Percentiles rank a stretch among this genome's conserved stretches.
Evolutionary conservation across 2,888 invertebrate genomes (phyloP).

Genomic region (Limenitis camilla): DNA sequence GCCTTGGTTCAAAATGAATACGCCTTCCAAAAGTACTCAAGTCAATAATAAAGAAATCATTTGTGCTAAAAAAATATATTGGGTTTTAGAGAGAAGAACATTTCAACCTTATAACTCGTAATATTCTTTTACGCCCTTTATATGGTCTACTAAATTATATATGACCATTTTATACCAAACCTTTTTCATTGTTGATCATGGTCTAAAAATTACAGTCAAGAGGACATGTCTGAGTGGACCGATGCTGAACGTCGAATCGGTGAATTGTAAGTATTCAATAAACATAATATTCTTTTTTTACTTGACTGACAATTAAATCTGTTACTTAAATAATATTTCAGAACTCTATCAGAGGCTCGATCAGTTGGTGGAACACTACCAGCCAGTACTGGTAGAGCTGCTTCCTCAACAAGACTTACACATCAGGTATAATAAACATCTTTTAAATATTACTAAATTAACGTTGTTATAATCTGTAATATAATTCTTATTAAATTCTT

Average conservation of each 20-base stretch:
- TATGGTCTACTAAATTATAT: too few relatives aligned
- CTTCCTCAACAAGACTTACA: constrained; percentile 62
- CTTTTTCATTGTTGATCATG: neutral
- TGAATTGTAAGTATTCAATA: constrained; percentile 36
- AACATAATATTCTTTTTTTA: neutral
- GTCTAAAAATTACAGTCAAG: constrained; percentile 52
- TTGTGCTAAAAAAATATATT: too few relatives aligned
- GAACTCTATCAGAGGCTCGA: constrained; percentile 65
- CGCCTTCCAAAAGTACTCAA: too few relatives aligned
- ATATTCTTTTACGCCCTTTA: too few relatives aligned
- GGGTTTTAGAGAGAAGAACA: too few relatives aligned
- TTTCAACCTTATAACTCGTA: too few relatives aligned
- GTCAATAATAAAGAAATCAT: too few relatives aligned
- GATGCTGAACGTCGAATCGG: constrained; percentile 68
- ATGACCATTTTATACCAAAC: too few relatives aligned
- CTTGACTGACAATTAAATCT: neutral
- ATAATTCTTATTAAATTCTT: too few relatives aligned
- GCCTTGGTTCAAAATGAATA: too few relatives aligned
- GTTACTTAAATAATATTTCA: constrained; percentile 22
- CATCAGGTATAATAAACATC: constrained; percentile 56
- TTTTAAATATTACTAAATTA: too few relatives aligned
- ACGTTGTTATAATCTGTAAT: too few relatives aligned
- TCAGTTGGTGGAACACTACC: constrained; percentile 66
- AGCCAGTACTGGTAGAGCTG: constrained; percentile 64
- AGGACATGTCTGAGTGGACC: constrained; percentile 69